Percentiles rank a stretch among this genome's conserved stretches.
Conservation (phyloP, 2,888 invertebrate species). For the Amiota minor region DNA sequence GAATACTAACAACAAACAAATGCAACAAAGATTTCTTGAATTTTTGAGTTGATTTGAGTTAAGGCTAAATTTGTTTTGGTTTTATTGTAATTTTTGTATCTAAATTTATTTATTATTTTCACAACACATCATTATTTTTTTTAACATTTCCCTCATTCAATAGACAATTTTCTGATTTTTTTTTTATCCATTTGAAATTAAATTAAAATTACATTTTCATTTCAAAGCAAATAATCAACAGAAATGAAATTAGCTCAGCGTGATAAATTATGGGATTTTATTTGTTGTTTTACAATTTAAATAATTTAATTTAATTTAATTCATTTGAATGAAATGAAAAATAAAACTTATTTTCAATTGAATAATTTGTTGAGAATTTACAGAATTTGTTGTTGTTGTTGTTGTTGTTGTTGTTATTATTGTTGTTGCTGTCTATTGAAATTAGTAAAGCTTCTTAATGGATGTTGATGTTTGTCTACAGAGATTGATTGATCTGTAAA, state of each 20-base stretch:
- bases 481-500: too few relatives aligned
- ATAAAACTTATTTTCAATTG: too few relatives aligned
- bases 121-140: conserved; percentile 12
- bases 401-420: too few relatives aligned
- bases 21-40: conserved; percentile 1
- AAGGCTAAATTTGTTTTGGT: not conserved
- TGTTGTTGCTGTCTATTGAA: too few relatives aligned
- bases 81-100: conserved; percentile 6
- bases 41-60: not conserved
- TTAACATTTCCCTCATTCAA: not conserved
- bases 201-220: conserved; percentile 39
- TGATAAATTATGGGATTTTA: conserved; percentile 9
- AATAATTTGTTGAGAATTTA: too few relatives aligned
- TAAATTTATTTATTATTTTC: conserved; percentile 29
- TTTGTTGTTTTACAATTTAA: not conserved
- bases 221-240: conserved; percentile 40
- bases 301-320: conserved; percentile 9
- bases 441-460: too few relatives aligned
- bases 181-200: conserved; percentile 4
- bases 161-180: not conserved
- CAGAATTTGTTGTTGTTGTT: too few relatives aligned
- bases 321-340: too few relatives aligned
- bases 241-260: not conserved
- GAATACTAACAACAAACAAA: conserved; percentile 19
- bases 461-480: too few relatives aligned